These are phyloP conservation scores for Camponotus vicinus DNA, from an alignment of 1,140 invertebrate species.

Conservation along the genomic window DNA sequence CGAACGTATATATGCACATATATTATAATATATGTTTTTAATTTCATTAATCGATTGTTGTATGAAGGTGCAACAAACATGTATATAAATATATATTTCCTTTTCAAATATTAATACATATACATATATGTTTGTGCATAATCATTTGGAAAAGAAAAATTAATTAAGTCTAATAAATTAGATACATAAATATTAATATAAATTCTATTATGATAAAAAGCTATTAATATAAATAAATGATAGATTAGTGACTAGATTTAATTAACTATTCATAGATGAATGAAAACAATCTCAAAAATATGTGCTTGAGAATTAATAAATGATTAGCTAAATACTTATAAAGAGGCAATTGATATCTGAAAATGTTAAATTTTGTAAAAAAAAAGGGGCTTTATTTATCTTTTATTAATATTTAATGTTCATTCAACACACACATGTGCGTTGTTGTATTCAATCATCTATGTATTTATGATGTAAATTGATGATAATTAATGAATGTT, in stretches of 20 bases:
- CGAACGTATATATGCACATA: neutral
- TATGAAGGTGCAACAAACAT: neutral
- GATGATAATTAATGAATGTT: neutral
- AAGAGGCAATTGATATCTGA: neutral
- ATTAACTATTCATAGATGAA: neutral
- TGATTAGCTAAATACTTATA: neutral
- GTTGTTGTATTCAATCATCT: neutral
- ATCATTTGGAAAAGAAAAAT: neutral
- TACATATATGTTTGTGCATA: neutral
- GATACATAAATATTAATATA: neutral
- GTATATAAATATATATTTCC: neutral
- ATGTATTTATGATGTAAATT: neutral
- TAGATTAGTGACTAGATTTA: neutral
- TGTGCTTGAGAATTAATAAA: neutral
- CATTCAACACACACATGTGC: neutral
- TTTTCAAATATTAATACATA: neutral
- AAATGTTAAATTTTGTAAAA: neutral
- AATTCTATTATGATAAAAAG: neutral
- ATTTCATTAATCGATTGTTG: neutral
- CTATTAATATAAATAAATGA: neutral
- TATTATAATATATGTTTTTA: neutral
- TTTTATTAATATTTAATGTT: neutral
- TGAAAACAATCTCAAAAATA: neutral
- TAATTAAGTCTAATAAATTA: neutral
- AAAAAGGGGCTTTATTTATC: too few relatives aligned